Conservation (phyloP, 2,113 vertebrate genomes). For the Notothenia rossii region DNA sequence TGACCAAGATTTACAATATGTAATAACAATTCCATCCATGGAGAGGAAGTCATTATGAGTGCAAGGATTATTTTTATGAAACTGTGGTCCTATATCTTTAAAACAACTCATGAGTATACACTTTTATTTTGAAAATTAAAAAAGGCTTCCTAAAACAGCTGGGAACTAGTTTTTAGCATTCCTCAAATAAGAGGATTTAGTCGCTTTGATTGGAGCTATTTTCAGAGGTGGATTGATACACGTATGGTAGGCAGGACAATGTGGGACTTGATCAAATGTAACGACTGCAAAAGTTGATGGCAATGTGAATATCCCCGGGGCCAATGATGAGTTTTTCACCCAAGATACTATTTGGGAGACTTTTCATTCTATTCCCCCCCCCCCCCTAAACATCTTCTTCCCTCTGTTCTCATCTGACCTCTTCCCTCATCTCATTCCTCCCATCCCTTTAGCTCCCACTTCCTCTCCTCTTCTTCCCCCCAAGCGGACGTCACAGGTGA, state of each 20-base stretch:
- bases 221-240: not conserved
- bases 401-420: slow-evolving; percentile 15
- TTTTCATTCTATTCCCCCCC: not conserved
- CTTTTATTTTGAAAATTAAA: not conserved
- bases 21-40: not conserved
- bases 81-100: not conserved
- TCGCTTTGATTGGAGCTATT: not conserved
- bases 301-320: not conserved
- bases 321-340: too few relatives aligned
- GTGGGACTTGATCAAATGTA: not conserved
- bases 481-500: slow-evolving; percentile 30
- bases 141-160: not conserved
- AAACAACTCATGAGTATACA: not conserved
- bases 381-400: not conserved
- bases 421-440: slow-evolving; percentile 1
- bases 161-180: not conserved
- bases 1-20: not conserved
- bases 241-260: not conserved
- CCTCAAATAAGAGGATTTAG: not conserved
- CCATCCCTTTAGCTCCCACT: not conserved
- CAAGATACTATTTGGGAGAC: not conserved
- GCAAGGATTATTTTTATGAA: not conserved
- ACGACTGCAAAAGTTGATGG: not conserved
- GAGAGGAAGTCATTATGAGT: not conserved
- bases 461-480: slow-evolving; percentile 37